Evolutionary conservation across 2,797 vertebrate species (phyloP).

Genomic region (Erpetoichthys calabaricus): DNA sequence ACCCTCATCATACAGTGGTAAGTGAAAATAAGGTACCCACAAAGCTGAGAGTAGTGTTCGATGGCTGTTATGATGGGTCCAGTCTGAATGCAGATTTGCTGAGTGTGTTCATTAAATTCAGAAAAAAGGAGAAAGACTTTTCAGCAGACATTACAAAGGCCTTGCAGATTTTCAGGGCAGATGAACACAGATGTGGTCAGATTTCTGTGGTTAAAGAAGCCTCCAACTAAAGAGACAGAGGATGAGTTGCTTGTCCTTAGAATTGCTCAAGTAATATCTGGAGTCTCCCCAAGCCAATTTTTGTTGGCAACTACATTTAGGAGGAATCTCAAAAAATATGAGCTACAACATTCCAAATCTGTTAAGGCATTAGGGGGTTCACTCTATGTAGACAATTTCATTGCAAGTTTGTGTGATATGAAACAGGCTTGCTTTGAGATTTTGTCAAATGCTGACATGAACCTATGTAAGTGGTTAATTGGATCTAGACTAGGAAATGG

Average conservation of each 20-base stretch:
- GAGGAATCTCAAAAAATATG: slow-evolving; percentile 4
- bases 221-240: neutral
- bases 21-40: slow-evolving; percentile 14
- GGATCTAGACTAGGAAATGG: slow-evolving; percentile 12
- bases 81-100: slow-evolving; percentile 19
- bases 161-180: slow-evolving; percentile 5
- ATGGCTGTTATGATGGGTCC: slow-evolving; percentile 12
- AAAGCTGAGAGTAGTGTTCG: slow-evolving; percentile 14
- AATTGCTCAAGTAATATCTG: slow-evolving; percentile 12
- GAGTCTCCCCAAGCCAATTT: slow-evolving; percentile 4
- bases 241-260: neutral
- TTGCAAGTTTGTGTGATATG: slow-evolving; percentile 4
- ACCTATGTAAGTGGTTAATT: slow-evolving; percentile 14
- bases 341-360: neutral
- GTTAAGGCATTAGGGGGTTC: neutral
- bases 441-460: slow-evolving; percentile 10
- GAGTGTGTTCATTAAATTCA: slow-evolving; percentile 13
- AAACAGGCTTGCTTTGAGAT: neutral
- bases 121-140: slow-evolving; percentile 7
- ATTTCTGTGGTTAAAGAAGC: slow-evolving; percentile 13
- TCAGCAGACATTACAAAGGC: slow-evolving; percentile 12
- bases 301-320: slow-evolving; percentile 7
- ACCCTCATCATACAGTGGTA: slow-evolving; percentile 13
- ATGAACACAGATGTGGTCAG: slow-evolving; percentile 9
- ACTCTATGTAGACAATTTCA: slow-evolving; percentile 14